Conservation (phyloP, 2,888 invertebrate genomes). For the Baronia brevicornis region DNA sequence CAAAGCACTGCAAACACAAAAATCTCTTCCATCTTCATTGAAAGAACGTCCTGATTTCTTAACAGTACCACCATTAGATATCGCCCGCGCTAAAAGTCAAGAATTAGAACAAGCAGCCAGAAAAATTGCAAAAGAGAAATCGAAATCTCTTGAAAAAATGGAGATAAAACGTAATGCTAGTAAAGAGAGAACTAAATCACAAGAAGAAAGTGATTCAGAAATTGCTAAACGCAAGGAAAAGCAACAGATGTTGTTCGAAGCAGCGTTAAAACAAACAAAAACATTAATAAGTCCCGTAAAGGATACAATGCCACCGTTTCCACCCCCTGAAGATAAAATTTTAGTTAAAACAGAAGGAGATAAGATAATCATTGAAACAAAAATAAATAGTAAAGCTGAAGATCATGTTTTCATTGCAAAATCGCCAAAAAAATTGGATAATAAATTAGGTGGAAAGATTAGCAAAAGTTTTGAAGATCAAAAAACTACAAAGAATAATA, state of each 20-base stretch:
- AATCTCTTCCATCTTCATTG: constrained; percentile 72
- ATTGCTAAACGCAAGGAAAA: constrained; percentile 83
- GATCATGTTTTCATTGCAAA: constrained; percentile 86
- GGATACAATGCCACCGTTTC: constrained; percentile 81
- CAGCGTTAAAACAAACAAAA: constrained; percentile 84
- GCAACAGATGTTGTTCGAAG: constrained; percentile 84
- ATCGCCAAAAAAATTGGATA: constrained; percentile 82
- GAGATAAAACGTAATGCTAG: constrained; percentile 74
- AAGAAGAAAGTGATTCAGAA: constrained; percentile 83
- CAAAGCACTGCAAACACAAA: constrained; percentile 66
- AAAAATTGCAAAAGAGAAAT: constrained; percentile 78
- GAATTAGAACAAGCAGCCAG: constrained; percentile 73
- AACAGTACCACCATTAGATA: constrained; percentile 71
- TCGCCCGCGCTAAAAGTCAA: constrained; percentile 77
- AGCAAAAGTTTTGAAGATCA: constrained; percentile 79
- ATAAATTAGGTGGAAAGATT: constrained; percentile 71
- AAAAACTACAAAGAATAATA: constrained; percentile 68
- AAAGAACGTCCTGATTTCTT: constrained; percentile 70
- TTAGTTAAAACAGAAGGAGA: constrained; percentile 82
- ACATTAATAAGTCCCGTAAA: constrained; percentile 84
- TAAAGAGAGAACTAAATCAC: constrained; percentile 80
- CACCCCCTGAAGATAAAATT: constrained; percentile 83
- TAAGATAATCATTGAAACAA: constrained; percentile 81
- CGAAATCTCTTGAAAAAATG: constrained; percentile 80
- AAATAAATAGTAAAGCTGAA: constrained; percentile 83